These are phyloP conservation scores for Leucophora obtusa DNA, from an alignment of 2,888 invertebrate species.

Conservation along the genomic window DNA sequence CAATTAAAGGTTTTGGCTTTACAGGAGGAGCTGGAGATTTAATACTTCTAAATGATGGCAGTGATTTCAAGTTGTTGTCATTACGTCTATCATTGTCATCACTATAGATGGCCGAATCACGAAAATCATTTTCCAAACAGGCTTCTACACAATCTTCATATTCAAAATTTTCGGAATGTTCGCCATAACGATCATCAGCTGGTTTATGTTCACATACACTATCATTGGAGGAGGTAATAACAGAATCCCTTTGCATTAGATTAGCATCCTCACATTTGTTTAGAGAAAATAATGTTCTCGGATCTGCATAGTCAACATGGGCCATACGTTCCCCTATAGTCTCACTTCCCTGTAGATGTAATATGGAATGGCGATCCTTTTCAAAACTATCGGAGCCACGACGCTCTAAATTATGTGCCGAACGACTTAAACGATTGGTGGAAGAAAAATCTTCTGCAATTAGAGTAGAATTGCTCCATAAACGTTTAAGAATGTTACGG, in stretches of 20 bases:
- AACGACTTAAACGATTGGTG: constrained; percentile 62
- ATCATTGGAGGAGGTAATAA: constrained; percentile 78
- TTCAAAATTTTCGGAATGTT: constrained; percentile 81
- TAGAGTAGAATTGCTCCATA: constrained; percentile 68
- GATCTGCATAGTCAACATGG: constrained; percentile 91
- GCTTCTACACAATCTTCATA: constrained; percentile 88
- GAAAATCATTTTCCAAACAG: constrained; percentile 83
- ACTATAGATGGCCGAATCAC: constrained; percentile 91
- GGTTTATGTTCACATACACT: constrained; percentile 74
- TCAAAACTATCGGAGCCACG: constrained; percentile 77
- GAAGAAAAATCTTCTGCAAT: constrained; percentile 60
- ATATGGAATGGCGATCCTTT: constrained; percentile 77
- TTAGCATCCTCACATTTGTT: constrained; percentile 70
- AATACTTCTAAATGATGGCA: constrained; percentile 66
- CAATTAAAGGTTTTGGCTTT: constrained; percentile 70
- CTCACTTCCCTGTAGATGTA: constrained; percentile 89
- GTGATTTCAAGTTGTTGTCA: constrained; percentile 71
- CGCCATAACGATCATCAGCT: constrained; percentile 41
- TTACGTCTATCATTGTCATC: constrained; percentile 80
- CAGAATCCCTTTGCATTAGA: constrained; percentile 76
- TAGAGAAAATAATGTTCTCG: constrained; percentile 82
- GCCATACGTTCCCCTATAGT: constrained; percentile 92
- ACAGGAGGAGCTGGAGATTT: constrained; percentile 66
- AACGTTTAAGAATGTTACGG: constrained; percentile 74
- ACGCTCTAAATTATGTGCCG: constrained; percentile 69